A percentile compares a stretch with the other conserved stretches of the same genome.
These are phyloP conservation scores for Drosophila subquinaria DNA, from an alignment of 2,888 invertebrate species.

Conservation along the genomic window DNA sequence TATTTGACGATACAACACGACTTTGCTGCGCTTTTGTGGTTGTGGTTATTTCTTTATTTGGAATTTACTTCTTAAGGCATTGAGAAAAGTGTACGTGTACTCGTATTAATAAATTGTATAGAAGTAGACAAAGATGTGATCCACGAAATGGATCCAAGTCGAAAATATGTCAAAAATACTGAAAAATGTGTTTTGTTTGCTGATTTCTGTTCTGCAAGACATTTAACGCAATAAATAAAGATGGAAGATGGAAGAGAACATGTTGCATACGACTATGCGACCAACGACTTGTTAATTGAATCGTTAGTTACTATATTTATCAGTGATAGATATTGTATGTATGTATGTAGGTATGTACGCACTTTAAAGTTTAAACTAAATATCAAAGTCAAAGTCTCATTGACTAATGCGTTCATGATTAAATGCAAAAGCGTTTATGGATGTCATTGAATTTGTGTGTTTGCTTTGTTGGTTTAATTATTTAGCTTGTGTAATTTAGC, in stretches of 20 bases:
- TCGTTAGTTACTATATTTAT: not conserved
- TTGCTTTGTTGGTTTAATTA: conserved; percentile 2
- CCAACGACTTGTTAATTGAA: not conserved
- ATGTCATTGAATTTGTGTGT: conserved; percentile 7
- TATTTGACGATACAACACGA: not conserved
- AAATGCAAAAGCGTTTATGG: conserved; percentile 33
- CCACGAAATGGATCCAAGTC: not conserved
- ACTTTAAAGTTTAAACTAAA: not conserved
- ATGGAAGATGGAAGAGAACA: not conserved
- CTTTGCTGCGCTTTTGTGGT: not conserved
- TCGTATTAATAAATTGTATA: not conserved
- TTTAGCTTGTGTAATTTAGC: conserved; percentile 10
- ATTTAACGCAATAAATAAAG: not conserved
- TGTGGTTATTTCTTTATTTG: not conserved
- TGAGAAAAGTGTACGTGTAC: not conserved
- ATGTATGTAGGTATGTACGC: not conserved
- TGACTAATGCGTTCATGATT: conserved; percentile 24
- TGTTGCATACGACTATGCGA: not conserved
- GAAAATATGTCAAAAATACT: conserved; percentile 8
- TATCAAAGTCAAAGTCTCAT: conserved; percentile 16
- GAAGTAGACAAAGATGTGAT: not conserved
- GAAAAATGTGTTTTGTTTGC: conserved; percentile 2
- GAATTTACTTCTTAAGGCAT: not conserved
- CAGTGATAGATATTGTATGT: not conserved
- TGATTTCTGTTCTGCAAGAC: not conserved